Conservation (phyloP, 92 coral and sea anemone genomes). For the Palythoa caribaeorum region DNA sequence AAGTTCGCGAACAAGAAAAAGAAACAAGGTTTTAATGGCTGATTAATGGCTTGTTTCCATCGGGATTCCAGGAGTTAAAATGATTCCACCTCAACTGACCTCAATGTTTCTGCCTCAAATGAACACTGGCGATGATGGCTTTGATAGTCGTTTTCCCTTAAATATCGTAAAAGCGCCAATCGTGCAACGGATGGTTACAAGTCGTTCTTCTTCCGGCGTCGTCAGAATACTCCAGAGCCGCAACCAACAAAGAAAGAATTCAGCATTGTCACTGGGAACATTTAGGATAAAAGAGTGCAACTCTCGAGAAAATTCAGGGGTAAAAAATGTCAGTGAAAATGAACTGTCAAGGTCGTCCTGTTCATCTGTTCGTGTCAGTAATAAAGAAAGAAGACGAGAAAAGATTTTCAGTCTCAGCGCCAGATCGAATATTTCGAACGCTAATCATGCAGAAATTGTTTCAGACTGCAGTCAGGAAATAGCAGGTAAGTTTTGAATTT, state of each 20-base stretch:
- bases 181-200: neutral
- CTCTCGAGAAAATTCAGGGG: neutral
- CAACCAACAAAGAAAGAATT: conserved; percentile 64
- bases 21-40: neutral
- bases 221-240: conserved; percentile 71
- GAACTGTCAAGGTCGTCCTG: neutral
- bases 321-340: neutral
- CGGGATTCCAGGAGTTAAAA: conserved; percentile 18
- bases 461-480: neutral
- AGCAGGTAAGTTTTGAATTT: conserved; percentile 6
- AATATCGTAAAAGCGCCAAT: conserved; percentile 73
- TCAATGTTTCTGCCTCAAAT: conserved; percentile 71
- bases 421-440: neutral
- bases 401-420: neutral
- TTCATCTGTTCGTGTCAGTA: neutral
- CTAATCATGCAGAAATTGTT: neutral
- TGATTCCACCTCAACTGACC: conserved; percentile 72
- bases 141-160: conserved; percentile 61
- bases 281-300: neutral
- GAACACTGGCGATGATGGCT: conserved; percentile 31
- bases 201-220: neutral
- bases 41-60: too few species aligned
- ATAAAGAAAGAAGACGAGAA: neutral
- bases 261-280: conserved; percentile 69
- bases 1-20: neutral